A percentile compares a stretch with the other conserved stretches of the same genome.
phyloP scores from a whole-genome alignment of 1,140 invertebrate genomes.

The Homalodisca vitripennis region DNA sequence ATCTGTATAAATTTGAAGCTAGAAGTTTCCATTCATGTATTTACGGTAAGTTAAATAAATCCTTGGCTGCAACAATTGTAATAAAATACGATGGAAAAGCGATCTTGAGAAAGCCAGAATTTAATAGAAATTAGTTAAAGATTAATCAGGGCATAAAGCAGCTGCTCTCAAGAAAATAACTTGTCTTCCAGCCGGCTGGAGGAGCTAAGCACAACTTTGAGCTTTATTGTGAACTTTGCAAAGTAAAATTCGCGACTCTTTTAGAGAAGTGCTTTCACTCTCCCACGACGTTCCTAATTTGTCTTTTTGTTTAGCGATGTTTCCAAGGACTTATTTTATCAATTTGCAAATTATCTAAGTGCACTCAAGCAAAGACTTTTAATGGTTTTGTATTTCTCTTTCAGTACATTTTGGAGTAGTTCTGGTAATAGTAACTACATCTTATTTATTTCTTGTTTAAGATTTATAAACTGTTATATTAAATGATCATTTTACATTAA shows the following conservation, averaged over 20 bases:
- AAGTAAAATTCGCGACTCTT: conserved; percentile 26
- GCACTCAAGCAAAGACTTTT: conserved; percentile 13
- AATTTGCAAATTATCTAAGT: conserved; percentile 20
- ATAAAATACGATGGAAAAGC: too few species aligned
- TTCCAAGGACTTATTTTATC: conserved; percentile 7
- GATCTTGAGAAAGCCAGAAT: not conserved
- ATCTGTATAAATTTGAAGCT: too few species aligned
- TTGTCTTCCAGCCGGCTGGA: not conserved
- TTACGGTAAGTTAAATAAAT: too few species aligned
- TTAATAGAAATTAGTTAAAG: conserved; percentile 16
- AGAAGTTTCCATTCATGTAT: too few species aligned
- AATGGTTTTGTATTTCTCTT: not conserved
- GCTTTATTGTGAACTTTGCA: conserved; percentile 13
- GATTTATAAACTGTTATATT: too few species aligned
- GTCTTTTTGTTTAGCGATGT: conserved; percentile 17
- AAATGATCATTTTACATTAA: too few species aligned
- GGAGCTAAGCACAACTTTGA: conserved; percentile 16
- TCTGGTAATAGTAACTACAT: too few species aligned
- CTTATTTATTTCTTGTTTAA: too few species aligned
- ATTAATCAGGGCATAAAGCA: conserved; percentile 19
- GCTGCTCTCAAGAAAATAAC: conserved; percentile 8
- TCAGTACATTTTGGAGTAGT: too few species aligned
- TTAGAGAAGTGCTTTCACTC: conserved; percentile 10
- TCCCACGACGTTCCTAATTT: conserved; percentile 6
- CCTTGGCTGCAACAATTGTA: too few species aligned